Percentiles rank a stretch among this genome's conserved stretches.
phyloP scores from a whole-genome alignment of 2,888 invertebrate species.

The Drosophila birchii region DNA sequence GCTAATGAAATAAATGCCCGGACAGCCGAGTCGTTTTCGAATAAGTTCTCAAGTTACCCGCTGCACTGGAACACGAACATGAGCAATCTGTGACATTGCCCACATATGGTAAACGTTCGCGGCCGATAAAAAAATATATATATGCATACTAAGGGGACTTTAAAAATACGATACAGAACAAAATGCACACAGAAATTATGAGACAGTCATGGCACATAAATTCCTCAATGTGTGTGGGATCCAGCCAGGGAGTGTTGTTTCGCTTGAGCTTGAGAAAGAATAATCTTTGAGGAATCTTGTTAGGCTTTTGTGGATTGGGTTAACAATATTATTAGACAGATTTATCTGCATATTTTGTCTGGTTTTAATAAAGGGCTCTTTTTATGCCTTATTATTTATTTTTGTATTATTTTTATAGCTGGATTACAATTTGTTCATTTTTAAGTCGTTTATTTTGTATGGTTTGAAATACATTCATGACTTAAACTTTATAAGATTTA shows the following conservation, averaged over 20 bases:
- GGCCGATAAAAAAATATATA: slow-evolving; percentile 32
- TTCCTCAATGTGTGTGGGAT: slow-evolving; percentile 75
- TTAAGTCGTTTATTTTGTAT: no score
- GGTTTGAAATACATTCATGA: no score
- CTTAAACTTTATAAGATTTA: not conserved
- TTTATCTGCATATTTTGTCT: slow-evolving; percentile 10
- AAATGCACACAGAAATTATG: slow-evolving; percentile 66
- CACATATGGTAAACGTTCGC: slow-evolving; percentile 54
- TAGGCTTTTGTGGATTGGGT: slow-evolving; percentile 14
- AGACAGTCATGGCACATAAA: slow-evolving; percentile 63
- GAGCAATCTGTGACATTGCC: slow-evolving; percentile 74
- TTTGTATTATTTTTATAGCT: not conserved
- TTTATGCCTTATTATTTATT: no score
- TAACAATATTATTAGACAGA: slow-evolving; percentile 33
- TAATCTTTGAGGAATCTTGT: slow-evolving; percentile 23
- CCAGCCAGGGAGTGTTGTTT: slow-evolving; percentile 40
- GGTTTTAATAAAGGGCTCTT: not conserved
- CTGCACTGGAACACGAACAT: slow-evolving; percentile 46
- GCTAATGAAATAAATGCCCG: slow-evolving; percentile 81
- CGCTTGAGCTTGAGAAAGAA: slow-evolving; percentile 23
- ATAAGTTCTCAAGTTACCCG: slow-evolving; percentile 68
- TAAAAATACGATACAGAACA: slow-evolving; percentile 35
- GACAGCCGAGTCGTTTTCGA: slow-evolving; percentile 47
- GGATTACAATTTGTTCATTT: not conserved
- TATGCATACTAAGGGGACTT: slow-evolving; percentile 21